Conservation (phyloP, 1,140 invertebrate species). For the Lepidurus apus region DNA sequence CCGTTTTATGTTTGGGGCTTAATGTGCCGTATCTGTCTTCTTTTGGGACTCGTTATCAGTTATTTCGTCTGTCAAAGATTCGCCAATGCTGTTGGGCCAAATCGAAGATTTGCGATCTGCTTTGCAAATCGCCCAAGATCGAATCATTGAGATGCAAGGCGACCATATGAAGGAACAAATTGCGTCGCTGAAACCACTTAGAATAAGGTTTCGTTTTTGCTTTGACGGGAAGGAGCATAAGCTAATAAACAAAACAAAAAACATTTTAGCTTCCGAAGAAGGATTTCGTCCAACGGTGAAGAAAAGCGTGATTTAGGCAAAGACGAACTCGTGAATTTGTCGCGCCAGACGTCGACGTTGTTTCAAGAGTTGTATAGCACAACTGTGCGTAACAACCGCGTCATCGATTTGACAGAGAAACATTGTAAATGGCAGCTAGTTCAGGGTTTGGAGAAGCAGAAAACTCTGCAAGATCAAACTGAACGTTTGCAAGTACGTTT, state of each 20-base stretch:
- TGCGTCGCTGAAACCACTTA: constrained; percentile 55
- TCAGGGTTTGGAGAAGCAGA: not conserved
- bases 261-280: not conserved
- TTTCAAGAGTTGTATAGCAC: not conserved
- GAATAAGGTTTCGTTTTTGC: constrained; percentile 40
- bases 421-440: not conserved
- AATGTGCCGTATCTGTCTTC: constrained; percentile 26
- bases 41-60: not conserved
- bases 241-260: too few relatives aligned
- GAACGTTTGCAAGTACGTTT: not conserved
- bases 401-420: not conserved
- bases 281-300: constrained; percentile 26
- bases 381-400: not conserved
- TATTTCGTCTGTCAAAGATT: constrained; percentile 37
- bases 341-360: not conserved
- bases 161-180: constrained; percentile 57
- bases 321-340: constrained; percentile 30
- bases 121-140: constrained; percentile 36
- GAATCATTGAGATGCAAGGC: constrained; percentile 50
- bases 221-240: too few relatives aligned
- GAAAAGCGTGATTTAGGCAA: constrained; percentile 32
- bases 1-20: not conserved
- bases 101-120: constrained; percentile 41
- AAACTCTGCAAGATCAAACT: not conserved
- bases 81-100: constrained; percentile 40